Conservation (phyloP, 2,797 vertebrate genomes). For the Acrocephalus scirpaceus region DNA sequence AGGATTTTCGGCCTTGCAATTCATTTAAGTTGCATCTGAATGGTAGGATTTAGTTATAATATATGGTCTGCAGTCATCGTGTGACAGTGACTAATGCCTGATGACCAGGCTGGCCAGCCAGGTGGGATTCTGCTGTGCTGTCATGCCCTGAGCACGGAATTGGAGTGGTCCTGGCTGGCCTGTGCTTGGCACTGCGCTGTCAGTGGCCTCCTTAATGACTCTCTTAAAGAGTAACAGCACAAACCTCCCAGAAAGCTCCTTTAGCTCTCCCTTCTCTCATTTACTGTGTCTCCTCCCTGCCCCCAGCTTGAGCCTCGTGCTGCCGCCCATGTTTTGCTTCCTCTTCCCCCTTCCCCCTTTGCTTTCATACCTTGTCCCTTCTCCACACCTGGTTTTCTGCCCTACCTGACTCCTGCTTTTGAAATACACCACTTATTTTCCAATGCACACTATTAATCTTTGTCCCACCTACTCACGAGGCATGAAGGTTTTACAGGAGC, state of each 20-base stretch:
- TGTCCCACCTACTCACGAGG: slow-evolving; percentile 34
- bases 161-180: background rate
- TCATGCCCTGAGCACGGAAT: background rate
- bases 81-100: slow-evolving; percentile 60
- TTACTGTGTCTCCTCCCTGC: background rate
- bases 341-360: slow-evolving; percentile 7
- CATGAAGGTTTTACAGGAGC: slow-evolving; percentile 48
- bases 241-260: background rate
- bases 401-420: background rate
- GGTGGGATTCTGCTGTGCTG: slow-evolving; percentile 44
- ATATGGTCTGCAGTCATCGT: background rate
- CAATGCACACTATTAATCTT: slow-evolving; percentile 24
- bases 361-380: background rate
- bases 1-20: background rate
- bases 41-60: slow-evolving; percentile 32
- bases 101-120: slow-evolving; percentile 1
- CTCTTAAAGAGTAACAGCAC: background rate
- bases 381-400: background rate
- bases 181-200: background rate
- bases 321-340: background rate
- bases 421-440: background rate
- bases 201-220: background rate
- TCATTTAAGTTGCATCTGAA: background rate
- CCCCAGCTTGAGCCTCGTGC: background rate
- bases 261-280: background rate